Evolutionary conservation across 2,113 vertebrate species (phyloP).

Genomic region (Plecturocebus donacophilus): DNA sequence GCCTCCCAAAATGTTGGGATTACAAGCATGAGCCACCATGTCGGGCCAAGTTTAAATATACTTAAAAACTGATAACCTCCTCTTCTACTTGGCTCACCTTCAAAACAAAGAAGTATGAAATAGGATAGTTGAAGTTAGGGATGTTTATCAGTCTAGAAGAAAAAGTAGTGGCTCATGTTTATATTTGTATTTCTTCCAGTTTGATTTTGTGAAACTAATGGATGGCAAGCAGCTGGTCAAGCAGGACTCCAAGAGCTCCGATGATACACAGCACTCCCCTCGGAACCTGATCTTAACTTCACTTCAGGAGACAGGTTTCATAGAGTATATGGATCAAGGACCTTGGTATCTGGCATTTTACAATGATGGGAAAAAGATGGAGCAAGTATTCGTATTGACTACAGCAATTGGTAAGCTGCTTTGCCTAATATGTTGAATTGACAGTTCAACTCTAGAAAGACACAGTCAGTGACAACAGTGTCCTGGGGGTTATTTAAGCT

Average conservation of each 20-base stretch:
- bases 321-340: slow-evolving; percentile 98
- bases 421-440: background rate
- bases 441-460: slow-evolving; percentile 37
- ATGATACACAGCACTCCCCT: slow-evolving; percentile 88
- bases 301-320: slow-evolving; percentile 96
- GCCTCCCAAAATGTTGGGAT: too few species aligned
- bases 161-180: slow-evolving; percentile 62
- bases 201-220: slow-evolving; percentile 98
- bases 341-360: slow-evolving; percentile 98
- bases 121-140: background rate
- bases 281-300: slow-evolving; percentile 93
- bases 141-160: background rate
- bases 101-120: background rate
- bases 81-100: background rate
- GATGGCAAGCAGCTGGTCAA: slow-evolving; percentile 96
- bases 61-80: background rate
- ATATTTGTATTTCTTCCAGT: slow-evolving; percentile 86
- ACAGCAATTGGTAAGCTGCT: slow-evolving; percentile 93
- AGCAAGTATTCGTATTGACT: slow-evolving; percentile 94
- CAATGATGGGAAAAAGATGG: slow-evolving; percentile 96
- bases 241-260: slow-evolving; percentile 88
- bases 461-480: background rate
- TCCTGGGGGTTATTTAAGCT: background rate
- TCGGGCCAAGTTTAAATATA: background rate
- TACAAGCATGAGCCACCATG: too few species aligned